These are phyloP conservation scores for Dolomedes plantarius DNA, from an alignment of 2,888 invertebrate genomes.

Conservation along the genomic window DNA sequence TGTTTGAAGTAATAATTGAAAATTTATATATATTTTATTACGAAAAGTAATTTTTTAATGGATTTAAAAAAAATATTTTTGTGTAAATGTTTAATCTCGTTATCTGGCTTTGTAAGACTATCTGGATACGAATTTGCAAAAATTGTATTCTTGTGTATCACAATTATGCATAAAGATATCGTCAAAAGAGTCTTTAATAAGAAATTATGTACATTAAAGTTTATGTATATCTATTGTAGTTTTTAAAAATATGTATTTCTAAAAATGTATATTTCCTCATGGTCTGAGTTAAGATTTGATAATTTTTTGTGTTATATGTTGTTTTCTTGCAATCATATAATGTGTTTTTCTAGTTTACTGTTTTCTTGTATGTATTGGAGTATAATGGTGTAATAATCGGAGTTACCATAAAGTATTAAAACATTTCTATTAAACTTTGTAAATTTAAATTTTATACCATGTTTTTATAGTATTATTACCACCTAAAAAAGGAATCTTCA, in stretches of 20 bases:
- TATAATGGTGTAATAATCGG: too few species aligned
- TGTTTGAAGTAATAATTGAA: not conserved
- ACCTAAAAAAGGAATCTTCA: not conserved
- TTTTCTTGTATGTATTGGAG: too few species aligned
- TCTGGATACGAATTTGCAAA: not conserved
- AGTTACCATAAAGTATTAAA: not conserved
- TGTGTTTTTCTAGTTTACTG: too few species aligned
- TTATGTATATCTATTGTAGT: too few species aligned
- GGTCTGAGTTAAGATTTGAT: too few species aligned
- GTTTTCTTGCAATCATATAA: too few species aligned
- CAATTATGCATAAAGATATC: too few species aligned
- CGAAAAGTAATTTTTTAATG: not conserved
- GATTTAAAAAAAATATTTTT: not conserved
- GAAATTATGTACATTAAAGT: too few species aligned
- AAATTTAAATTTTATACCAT: constrained; percentile 1
- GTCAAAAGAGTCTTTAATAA: too few species aligned
- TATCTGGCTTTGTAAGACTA: not conserved
- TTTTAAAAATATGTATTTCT: not conserved
- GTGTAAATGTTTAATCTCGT: not conserved
- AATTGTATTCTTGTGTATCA: too few species aligned
- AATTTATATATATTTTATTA: constrained; percentile 1
- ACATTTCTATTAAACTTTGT: not conserved
- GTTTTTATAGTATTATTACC: not conserved
- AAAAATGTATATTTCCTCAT: not conserved
- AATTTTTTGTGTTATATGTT: too few species aligned